Evolutionary conservation across 1,140 invertebrate species (phyloP).

Genomic region (Megalonaias nervosa): DNA sequence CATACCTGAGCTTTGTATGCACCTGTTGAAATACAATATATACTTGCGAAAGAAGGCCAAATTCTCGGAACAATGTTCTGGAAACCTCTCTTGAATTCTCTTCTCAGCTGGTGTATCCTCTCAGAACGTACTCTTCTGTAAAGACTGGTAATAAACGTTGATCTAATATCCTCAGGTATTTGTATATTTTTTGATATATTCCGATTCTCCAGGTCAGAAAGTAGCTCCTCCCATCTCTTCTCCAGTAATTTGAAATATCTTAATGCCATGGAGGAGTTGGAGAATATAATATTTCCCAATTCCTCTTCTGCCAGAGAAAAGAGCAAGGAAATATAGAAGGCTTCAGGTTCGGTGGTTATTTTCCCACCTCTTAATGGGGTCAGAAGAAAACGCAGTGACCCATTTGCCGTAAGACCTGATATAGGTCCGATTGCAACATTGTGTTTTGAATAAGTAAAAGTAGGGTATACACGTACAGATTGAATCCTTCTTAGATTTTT

Average conservation of each 20-base stretch:
- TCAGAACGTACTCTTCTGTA: neutral
- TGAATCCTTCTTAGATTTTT: slow-evolving; percentile 20
- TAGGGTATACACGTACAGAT: neutral
- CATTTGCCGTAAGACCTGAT: slow-evolving; percentile 8
- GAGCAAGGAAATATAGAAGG: slow-evolving; percentile 24
- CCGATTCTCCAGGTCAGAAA: slow-evolving; percentile 30
- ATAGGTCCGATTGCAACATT: slow-evolving; percentile 22
- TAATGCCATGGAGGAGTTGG: slow-evolving; percentile 35
- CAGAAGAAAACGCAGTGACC: slow-evolving; percentile 11
- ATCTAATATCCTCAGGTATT: neutral
- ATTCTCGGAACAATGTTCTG: slow-evolving; percentile 22
- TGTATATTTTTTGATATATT: slow-evolving; percentile 1
- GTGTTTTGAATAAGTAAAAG: neutral
- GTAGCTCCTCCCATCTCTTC: slow-evolving; percentile 20
- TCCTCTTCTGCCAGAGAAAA: slow-evolving; percentile 36
- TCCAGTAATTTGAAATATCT: slow-evolving; percentile 31
- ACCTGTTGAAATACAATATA: slow-evolving; percentile 23
- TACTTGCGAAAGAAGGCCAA: slow-evolving; percentile 23
- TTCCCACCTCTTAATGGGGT: neutral
- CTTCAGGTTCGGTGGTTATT: slow-evolving; percentile 17
- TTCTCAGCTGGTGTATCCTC: slow-evolving; percentile 19
- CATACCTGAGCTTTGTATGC: slow-evolving; percentile 18
- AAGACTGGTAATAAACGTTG: neutral
- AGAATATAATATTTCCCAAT: slow-evolving; percentile 38
- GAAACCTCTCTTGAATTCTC: slow-evolving; percentile 25